Base-by-base conservation (phyloP, 1,140 invertebrate genomes). In the Liolophura sinensis region DNA sequence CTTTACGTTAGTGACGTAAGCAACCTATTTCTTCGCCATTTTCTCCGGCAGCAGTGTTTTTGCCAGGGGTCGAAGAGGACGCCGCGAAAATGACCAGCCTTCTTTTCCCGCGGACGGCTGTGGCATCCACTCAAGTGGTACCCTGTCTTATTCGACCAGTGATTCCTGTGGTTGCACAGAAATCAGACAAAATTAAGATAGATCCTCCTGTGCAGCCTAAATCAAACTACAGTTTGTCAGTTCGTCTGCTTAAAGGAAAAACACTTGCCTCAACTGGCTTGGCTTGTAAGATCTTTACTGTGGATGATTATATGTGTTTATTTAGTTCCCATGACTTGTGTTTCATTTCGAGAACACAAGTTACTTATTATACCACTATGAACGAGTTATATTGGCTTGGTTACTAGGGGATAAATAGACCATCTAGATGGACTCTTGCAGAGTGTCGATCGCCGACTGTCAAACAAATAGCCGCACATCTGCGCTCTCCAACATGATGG, bases 61-160 rank as follows among this genome's bases (percentile, higher is more conserved):
- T 24, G 20, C 24, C 40, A 60, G 22, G n/a, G n/a, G 58, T 60
- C 24, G 15, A 11, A 31, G 25, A 25, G 40, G 40, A 31, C 46
- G 24, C 25, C 58, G 20, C 18, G 46, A 69, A 67, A 72, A 74
- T 76, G 73, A 73, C 73, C 24, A 66, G 68, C 46, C 20, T 74
- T 22, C 73, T 71, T 5, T 74, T 74, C 66, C 56, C 62, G 7
- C 57, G 65, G 55, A 62, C 69, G 55, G 22, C 73, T 27, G 64
- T 65, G 16, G 74, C 75, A 20, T 62, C 65, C 20, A 57, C 61
- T n/a, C 59, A 70, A 48, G 54, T 68, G 60, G 68, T 74, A 15
- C 62, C 70, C 1, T 66, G 48, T 52, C 31, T 59, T 25, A 14
- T 22, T 22, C 16, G 50, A 49, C 64, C 70, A 55, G 31, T 64